Percentiles rank a stretch among this genome's conserved stretches.
Evolutionary conservation across 2,888 invertebrate species (phyloP).

Genomic region (Papilio elwesi): DNA sequence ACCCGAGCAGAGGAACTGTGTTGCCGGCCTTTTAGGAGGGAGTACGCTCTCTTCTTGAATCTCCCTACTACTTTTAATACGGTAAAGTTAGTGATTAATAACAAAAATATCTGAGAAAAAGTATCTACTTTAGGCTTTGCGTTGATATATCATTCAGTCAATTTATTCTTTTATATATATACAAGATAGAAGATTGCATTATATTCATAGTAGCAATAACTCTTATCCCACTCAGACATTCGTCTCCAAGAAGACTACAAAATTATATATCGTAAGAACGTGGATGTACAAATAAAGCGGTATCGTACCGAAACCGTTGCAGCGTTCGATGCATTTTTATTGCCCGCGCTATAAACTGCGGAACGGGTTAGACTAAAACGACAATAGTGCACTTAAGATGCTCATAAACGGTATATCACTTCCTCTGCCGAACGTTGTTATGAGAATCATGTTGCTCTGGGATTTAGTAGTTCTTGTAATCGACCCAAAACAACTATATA

Average conservation of each 20-base stretch:
- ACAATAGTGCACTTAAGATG: slow-evolving; percentile 74
- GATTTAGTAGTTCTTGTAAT: slow-evolving; percentile 1
- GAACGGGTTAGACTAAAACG: slow-evolving; percentile 63
- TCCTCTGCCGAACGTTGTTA: slow-evolving; percentile 68
- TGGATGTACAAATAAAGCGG: slow-evolving; percentile 58
- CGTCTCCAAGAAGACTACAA: slow-evolving; percentile 48
- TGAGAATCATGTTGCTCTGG: slow-evolving; percentile 46
- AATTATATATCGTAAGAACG: slow-evolving; percentile 48
- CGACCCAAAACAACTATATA: not conserved
- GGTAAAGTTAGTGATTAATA: too few species aligned
- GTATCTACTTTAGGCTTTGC: too few species aligned
- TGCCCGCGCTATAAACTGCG: slow-evolving; percentile 68
- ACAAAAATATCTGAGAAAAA: too few species aligned
- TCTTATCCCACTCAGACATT: slow-evolving; percentile 18
- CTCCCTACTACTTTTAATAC: too few species aligned
- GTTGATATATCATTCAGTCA: too few species aligned
- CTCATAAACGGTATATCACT: slow-evolving; percentile 78
- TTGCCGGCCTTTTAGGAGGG: too few species aligned
- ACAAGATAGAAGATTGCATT: too few species aligned
- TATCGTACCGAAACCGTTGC: slow-evolving; percentile 60
- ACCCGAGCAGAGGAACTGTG: too few species aligned
- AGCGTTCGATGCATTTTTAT: slow-evolving; percentile 80
- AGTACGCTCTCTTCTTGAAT: too few species aligned
- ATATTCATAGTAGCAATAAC: not conserved
- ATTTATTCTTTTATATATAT: too few species aligned